phyloP scores from a whole-genome alignment of 2,888 invertebrate genomes.

The Tetragonula carbonaria region DNA sequence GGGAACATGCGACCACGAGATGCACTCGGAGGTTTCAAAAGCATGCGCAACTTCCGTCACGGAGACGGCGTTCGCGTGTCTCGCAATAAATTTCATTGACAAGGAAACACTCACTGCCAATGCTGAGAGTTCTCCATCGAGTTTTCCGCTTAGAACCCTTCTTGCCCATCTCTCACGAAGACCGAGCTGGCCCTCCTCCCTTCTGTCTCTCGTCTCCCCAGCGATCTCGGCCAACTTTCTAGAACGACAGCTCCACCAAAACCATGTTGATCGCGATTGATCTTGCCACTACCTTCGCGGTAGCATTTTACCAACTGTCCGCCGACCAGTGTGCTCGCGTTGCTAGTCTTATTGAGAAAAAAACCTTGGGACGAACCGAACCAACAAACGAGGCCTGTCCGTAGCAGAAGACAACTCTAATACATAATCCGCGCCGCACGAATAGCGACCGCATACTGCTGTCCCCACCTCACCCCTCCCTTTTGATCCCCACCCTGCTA shows the following conservation, averaged over 20 bases:
- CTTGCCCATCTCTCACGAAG: slow-evolving; percentile 85
- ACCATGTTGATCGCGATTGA: slow-evolving; percentile 58
- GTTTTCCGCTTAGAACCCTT: slow-evolving; percentile 86
- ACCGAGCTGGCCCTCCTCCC: slow-evolving; percentile 58
- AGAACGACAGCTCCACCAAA: slow-evolving; percentile 55
- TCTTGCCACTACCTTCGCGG: slow-evolving; percentile 62
- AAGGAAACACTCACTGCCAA: slow-evolving; percentile 84
- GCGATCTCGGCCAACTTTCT: slow-evolving; percentile 58
- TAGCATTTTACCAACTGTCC: slow-evolving; percentile 60
- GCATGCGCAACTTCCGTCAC: slow-evolving; percentile 7
- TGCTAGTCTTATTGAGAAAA: slow-evolving; percentile 38
- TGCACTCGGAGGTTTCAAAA: not conserved
- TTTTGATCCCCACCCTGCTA: slow-evolving; percentile 59
- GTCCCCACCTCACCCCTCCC: slow-evolving; percentile 70
- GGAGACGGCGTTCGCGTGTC: not conserved
- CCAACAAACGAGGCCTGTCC: slow-evolving; percentile 46
- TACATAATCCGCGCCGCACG: slow-evolving; percentile 75
- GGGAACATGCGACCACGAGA: slow-evolving; percentile 5
- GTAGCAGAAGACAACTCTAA: slow-evolving; percentile 67
- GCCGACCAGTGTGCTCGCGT: slow-evolving; percentile 52
- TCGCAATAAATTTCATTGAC: slow-evolving; percentile 14
- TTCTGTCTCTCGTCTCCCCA: slow-evolving; percentile 60
- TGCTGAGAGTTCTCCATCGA: slow-evolving; percentile 87
- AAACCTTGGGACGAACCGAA: slow-evolving; percentile 44
- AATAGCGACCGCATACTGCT: slow-evolving; percentile 80